These are phyloP conservation scores for Acestrorhynchus altus DNA, from an alignment of 2,797 vertebrate species.

Conservation along the genomic window DNA sequence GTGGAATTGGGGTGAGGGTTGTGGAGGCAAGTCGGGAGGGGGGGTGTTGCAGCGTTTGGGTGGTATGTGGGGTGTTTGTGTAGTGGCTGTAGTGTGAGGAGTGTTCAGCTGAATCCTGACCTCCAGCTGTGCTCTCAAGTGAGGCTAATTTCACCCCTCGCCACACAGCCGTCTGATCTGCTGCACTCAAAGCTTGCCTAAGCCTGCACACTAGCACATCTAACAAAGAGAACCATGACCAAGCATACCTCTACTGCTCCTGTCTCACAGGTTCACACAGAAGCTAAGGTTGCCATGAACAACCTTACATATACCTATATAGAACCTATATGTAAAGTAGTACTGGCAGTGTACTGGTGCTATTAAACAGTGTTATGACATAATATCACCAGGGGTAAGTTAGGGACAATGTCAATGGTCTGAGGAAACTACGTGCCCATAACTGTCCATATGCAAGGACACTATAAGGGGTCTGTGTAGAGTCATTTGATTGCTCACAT, in stretches of 20 bases:
- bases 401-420: too few species aligned
- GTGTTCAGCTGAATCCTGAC: conserved; percentile 31
- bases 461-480: too few species aligned
- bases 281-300: neutral
- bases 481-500: too few species aligned
- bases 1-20: neutral
- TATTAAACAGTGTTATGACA: too few species aligned
- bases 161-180: conserved; percentile 32
- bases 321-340: too few species aligned
- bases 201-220: conserved; percentile 11
- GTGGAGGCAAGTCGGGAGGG: neutral
- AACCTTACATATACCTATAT: too few species aligned
- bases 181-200: conserved; percentile 30
- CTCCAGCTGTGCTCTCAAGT: conserved; percentile 54
- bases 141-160: conserved; percentile 50
- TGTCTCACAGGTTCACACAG: neutral
- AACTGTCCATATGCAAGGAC: too few species aligned
- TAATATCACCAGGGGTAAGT: too few species aligned
- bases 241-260: neutral
- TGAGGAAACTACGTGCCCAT: too few species aligned
- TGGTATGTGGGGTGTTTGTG: conserved; percentile 7
- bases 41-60: neutral
- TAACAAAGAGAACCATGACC: conserved; percentile 44
- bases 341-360: too few species aligned
- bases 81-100: conserved; percentile 14